phyloP scores from a whole-genome alignment of 2,888 invertebrate species.

The Ophioninae sp. region DNA sequence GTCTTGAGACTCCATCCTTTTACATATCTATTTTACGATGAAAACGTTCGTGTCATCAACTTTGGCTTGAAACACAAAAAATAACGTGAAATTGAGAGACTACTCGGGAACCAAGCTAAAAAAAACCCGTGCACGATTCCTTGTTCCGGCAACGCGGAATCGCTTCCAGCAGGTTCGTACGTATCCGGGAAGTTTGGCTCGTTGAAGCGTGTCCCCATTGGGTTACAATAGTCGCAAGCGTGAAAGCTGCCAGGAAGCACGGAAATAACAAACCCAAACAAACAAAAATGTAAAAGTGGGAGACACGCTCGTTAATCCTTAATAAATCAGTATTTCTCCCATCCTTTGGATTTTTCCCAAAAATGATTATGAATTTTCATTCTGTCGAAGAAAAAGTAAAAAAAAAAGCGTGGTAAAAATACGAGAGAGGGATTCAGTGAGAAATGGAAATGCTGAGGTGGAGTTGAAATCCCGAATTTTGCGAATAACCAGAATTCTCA shows the following conservation, averaged over 20 bases:
- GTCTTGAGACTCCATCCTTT: too few species aligned
- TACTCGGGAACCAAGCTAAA: slow-evolving; percentile 32
- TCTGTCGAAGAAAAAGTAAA: background rate
- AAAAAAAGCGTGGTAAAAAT: too few species aligned
- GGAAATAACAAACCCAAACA: background rate
- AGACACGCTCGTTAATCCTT: slow-evolving; percentile 17
- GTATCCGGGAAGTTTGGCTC: slow-evolving; percentile 80
- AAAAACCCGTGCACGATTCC: slow-evolving; percentile 21
- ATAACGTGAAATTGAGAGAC: too few species aligned
- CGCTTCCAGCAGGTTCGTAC: slow-evolving; percentile 70
- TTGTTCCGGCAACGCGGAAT: slow-evolving; percentile 69
- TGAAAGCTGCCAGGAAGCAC: background rate
- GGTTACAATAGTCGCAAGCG: slow-evolving; percentile 29
- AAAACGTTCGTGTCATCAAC: too few species aligned
- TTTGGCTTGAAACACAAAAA: too few species aligned
- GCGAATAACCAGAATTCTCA: too few species aligned
- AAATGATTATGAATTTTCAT: background rate
- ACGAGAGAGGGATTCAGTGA: too few species aligned
- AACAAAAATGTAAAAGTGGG: slow-evolving; percentile 1
- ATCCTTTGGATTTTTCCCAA: background rate
- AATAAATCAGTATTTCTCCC: background rate
- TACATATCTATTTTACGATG: too few species aligned
- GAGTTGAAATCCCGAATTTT: too few species aligned
- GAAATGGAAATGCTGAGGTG: too few species aligned
- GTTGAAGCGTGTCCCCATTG: slow-evolving; percentile 73